phyloP scores from a whole-genome alignment of 2,113 vertebrate species.

The Albula goreensis region DNA sequence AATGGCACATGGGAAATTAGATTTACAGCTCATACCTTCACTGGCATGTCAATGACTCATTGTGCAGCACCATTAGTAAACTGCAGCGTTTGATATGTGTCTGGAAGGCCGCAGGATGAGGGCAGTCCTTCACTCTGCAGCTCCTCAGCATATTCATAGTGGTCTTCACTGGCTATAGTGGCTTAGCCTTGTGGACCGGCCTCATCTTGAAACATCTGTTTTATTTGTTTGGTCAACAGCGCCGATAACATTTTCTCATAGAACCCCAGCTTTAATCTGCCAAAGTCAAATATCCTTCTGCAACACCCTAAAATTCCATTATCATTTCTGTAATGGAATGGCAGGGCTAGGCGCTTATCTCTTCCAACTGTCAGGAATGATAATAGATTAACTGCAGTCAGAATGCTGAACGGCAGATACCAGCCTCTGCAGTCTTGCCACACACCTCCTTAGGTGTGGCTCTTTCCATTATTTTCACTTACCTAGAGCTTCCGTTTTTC shows the following conservation, averaged over 20 bases:
- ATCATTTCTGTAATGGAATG: constrained; percentile 37
- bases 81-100: too few relatives aligned
- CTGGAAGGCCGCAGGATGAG: too few relatives aligned
- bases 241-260: constrained; percentile 32
- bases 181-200: constrained; percentile 16
- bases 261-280: constrained; percentile 30
- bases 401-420: constrained; percentile 17
- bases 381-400: constrained; percentile 38
- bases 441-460: not conserved
- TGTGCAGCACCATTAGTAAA: too few relatives aligned
- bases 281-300: constrained; percentile 40
- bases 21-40: too few relatives aligned
- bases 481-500: not conserved
- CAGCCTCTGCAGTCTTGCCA: not conserved
- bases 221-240: constrained; percentile 35
- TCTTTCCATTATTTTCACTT: not conserved
- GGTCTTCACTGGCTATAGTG: not conserved
- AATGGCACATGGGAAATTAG: too few relatives aligned
- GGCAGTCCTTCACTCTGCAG: too few relatives aligned
- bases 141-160: constrained; percentile 9
- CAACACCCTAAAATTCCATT: constrained; percentile 39
- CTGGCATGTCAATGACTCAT: too few relatives aligned
- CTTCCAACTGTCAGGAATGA: constrained; percentile 36
- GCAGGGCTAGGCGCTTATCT: constrained; percentile 32
- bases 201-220: constrained; percentile 20